These are phyloP conservation scores for Pedetes capensis DNA, from an alignment of 2,113 vertebrate species.

Conservation along the genomic window DNA sequence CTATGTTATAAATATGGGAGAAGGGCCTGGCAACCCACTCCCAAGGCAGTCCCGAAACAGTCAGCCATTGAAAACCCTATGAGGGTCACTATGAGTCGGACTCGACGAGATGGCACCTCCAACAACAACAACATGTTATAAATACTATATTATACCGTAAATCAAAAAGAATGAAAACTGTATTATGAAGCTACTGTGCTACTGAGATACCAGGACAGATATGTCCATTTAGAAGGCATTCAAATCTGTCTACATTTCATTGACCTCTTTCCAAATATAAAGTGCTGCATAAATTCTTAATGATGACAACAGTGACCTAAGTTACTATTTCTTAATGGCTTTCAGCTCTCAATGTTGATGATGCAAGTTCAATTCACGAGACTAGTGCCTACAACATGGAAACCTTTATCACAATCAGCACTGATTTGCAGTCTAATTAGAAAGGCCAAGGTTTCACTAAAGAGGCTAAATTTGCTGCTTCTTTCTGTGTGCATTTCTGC, in stretches of 20 bases:
- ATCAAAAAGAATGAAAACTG: constrained; percentile 44
- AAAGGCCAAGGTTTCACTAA: constrained; percentile 62
- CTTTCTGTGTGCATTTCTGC: constrained; percentile 44
- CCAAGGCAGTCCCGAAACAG: no score
- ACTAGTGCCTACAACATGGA: constrained; percentile 67
- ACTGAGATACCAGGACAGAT: constrained; percentile 13
- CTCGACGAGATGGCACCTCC: no score
- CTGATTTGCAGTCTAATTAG: constrained; percentile 44
- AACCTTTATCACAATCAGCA: constrained; percentile 59
- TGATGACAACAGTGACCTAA: constrained; percentile 61
- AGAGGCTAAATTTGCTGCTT: constrained; percentile 43
- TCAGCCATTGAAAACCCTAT: no score
- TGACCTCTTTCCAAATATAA: constrained; percentile 73
- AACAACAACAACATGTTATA: no score
- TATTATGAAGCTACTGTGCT: constrained; percentile 24
- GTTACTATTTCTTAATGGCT: constrained; percentile 42
- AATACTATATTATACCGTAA: constrained; percentile 43
- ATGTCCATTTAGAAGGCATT: constrained; percentile 52
- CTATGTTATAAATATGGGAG: constrained; percentile 30
- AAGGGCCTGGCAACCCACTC: no score
- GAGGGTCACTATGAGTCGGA: no score
- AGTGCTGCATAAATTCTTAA: constrained; percentile 66
- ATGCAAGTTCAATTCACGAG: background rate
- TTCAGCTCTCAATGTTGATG: constrained; percentile 52
- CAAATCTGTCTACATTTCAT: constrained; percentile 60